Base-by-base conservation (phyloP, 2,888 invertebrate genomes). In the Pseudanteris insignis region DNA sequence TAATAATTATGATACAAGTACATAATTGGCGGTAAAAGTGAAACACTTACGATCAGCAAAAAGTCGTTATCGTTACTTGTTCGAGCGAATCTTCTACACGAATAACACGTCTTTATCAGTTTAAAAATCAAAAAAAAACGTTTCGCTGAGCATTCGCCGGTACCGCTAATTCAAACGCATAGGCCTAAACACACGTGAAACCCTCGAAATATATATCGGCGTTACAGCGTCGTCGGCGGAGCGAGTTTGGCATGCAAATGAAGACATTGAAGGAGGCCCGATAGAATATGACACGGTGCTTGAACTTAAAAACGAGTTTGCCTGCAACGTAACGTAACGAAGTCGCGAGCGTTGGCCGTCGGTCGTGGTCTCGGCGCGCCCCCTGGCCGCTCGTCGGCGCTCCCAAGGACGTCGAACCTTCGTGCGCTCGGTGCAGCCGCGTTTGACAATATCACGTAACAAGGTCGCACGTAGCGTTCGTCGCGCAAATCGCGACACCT, bases 401-500 rank as follows among this genome's bases (percentile, higher is more conserved):
- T 37, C 48, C 3, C 65, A 60, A 58, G 64, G 55, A 58, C 64
- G 64, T 59, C 62, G 58, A 60, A 63, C 61, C 63, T 59, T 18
- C 18, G 18, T 4, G 4, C 18, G 44, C 47, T 55, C 57, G 55
- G 37, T 34, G 14, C 30, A 7, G 48, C 41, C 44, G 37, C 54
- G 65, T 62, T 68, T 69, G 63, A 63, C 59, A 59, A 55, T 63
- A 64, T 55, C 60, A 61, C 63, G 65, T 66, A 67, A 67, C 67
- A 69, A 69, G 69, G 66, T 67, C 66, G 59, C 65, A 64, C 64
- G 64, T 62, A 60, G 54, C 59, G 33, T 60, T 61, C 60, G 53
- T 61, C 58, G 50, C 66, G 59, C n/a, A 65, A 65, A 63, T 67
- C 64, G 65, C 65, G 63, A 67, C 68, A 67, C 64, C 61, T 57